A percentile compares a stretch with the other conserved stretches of the same genome.
Evolutionary conservation across 2,797 vertebrate species (phyloP).

Genomic region (Tarsius wallacei): DNA sequence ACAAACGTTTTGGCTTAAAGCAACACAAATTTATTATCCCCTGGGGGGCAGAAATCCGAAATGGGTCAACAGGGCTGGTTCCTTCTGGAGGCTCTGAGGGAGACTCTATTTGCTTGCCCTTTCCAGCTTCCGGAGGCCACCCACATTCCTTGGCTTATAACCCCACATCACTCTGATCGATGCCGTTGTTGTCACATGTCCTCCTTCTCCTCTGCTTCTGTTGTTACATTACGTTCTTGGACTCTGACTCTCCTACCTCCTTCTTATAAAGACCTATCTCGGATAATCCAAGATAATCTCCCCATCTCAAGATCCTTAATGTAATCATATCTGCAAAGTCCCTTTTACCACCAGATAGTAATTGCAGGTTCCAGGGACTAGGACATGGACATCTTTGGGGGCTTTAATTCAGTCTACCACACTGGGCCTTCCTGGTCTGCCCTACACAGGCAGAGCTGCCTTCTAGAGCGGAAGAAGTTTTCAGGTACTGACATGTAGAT

Average conservation of each 20-base stretch:
- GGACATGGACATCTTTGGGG: neutral
- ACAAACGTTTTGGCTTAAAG: constrained; percentile 12
- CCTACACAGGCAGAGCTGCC: neutral
- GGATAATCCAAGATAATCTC: neutral
- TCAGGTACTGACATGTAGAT: neutral
- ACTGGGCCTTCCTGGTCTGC: neutral
- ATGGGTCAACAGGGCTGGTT: neutral
- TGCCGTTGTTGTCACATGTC: neutral
- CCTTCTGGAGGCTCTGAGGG: neutral
- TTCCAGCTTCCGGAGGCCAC: neutral
- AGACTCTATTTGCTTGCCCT: neutral
- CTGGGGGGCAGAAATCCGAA: neutral
- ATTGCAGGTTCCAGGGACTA: neutral
- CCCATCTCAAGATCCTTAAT: neutral
- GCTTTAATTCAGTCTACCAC: neutral
- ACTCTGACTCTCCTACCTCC: neutral
- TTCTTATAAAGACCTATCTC: neutral
- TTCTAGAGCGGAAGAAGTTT: neutral
- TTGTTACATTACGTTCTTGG: neutral
- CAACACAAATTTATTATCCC: neutral
- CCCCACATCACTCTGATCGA: neutral
- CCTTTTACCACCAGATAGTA: neutral
- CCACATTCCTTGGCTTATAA: neutral
- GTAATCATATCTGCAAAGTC: neutral
- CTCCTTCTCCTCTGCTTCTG: neutral